Base-by-base conservation (phyloP, 2,797 vertebrate genomes). In the Monodelphis domestica region DNA sequence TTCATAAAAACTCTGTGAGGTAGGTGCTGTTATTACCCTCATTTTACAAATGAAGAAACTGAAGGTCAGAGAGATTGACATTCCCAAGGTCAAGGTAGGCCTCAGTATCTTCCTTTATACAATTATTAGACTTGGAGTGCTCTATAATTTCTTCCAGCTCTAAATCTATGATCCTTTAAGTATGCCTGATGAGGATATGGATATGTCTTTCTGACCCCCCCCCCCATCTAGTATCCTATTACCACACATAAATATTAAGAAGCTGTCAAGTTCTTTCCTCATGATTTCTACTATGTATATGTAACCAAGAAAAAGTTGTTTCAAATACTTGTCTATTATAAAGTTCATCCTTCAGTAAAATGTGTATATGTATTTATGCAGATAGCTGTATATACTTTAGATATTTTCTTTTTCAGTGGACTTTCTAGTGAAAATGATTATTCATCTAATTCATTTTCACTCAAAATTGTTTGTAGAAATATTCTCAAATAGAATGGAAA, bases 381-480 rank as follows among this genome's bases (percentile, higher is more conserved):
- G 0, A 0, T 3, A 33, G 30, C 55, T n/a, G 9, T 87, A 87
- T 17, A 52, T 0, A 50, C 88, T 78, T 89, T 54, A 21, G 84
- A 94, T 84, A 63, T 63, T 90, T 87, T 94, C 70, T 21, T 95
- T 93, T 89, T 70, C 92, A 96, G 95, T 92, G 87, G 53, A 26
- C 94, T 96, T 96, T 95, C 95, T 95, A 78, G 89, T 90, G 92
- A 45, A 97, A 55, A 45, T 87, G 54, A 95, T 96, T 96, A 96
- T 96, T 97, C 90, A 93, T 96, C 96, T 96, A 93, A 93, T 93
- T 96, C 91, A 93, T 95, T 92, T 95, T 95, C 87, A 91, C 89
- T 89, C 57, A 93, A 29, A 93, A 93, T 94, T 59, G 63, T 57
- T 93, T 94, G 54, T 95, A 95, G 95, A 96, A 93, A 90, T 70